These are phyloP conservation scores for Schrankia costaestrigalis DNA, from an alignment of 2,888 invertebrate genomes.

Conservation along the genomic window DNA sequence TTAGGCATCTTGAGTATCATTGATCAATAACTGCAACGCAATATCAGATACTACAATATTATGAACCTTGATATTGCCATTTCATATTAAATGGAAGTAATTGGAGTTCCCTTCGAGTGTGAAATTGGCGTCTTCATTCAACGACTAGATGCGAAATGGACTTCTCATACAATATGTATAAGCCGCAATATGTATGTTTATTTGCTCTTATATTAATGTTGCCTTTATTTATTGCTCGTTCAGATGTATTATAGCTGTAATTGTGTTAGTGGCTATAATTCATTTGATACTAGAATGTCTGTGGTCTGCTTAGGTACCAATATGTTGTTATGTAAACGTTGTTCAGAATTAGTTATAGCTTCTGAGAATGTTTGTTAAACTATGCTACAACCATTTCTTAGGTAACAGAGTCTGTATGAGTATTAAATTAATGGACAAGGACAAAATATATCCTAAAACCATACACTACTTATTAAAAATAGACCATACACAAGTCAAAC, in stretches of 20 bases:
- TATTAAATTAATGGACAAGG: no score
- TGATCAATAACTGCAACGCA: conserved; percentile 24
- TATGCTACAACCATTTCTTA: no score
- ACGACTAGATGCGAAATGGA: conserved; percentile 31
- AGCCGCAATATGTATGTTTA: conserved; percentile 25
- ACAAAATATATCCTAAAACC: no score
- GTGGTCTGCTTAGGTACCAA: no score
- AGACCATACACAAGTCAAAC: no score
- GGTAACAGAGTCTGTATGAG: no score
- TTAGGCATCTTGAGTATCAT: conserved; percentile 15
- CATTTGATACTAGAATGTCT: conserved; percentile 3
- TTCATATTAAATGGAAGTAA: conserved; percentile 53
- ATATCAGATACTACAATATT: conserved; percentile 12
- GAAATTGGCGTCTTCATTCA: conserved; percentile 57
- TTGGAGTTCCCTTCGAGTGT: conserved; percentile 58
- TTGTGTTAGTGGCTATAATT: conserved; percentile 19
- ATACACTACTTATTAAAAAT: no score
- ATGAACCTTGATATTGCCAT: conserved; percentile 32
- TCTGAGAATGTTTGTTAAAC: no score
- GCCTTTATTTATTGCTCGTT: conserved; percentile 29
- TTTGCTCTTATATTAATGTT: conserved; percentile 32
- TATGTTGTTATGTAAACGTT: no score
- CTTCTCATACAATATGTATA: conserved; percentile 49
- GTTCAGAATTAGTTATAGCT: no score
- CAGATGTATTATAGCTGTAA: conserved; percentile 24